A percentile compares a stretch with the other conserved stretches of the same genome.
These are phyloP conservation scores for Drosophila neocordata DNA, from an alignment of 1,140 invertebrate species.

Conservation along the genomic window DNA sequence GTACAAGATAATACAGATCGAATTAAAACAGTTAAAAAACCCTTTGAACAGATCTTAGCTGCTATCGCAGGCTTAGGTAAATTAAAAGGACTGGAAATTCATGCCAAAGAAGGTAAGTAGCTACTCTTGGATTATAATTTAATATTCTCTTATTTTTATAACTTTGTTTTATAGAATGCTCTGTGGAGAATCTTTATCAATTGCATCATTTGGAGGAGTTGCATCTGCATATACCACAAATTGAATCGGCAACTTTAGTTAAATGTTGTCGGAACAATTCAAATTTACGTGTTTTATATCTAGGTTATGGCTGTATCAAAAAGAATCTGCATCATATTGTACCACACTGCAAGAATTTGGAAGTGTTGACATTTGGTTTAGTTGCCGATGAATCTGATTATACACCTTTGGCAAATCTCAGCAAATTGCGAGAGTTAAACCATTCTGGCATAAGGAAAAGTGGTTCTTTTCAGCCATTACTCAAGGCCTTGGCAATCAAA, in stretches of 20 bases:
- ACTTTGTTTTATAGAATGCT: slow-evolving; percentile 28
- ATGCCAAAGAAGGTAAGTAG: slow-evolving; percentile 37
- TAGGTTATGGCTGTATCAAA: slow-evolving; percentile 41
- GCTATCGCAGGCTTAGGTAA: slow-evolving; percentile 22
- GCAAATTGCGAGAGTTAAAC: slow-evolving; percentile 35
- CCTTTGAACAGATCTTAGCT: slow-evolving; percentile 42
- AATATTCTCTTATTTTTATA: background rate
- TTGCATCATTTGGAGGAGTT: slow-evolving; percentile 34
- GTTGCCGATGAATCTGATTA: slow-evolving; percentile 40
- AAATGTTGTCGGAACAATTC: slow-evolving; percentile 54
- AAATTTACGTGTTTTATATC: slow-evolving; percentile 36
- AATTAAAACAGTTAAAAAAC: slow-evolving; percentile 11
- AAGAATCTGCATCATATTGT: slow-evolving; percentile 43
- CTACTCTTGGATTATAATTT: background rate
- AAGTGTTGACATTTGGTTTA: slow-evolving; percentile 52
- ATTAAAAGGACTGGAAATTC: slow-evolving; percentile 34
- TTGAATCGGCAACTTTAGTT: slow-evolving; percentile 14
- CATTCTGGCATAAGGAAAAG: slow-evolving; percentile 47
- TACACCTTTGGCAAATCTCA: slow-evolving; percentile 33
- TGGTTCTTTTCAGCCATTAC: slow-evolving; percentile 52
- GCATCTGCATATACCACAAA: slow-evolving; percentile 29
- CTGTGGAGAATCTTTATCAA: slow-evolving; percentile 21
- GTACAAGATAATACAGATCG: slow-evolving; percentile 25
- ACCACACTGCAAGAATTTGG: slow-evolving; percentile 42
- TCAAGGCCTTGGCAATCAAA: slow-evolving; percentile 29